Evolutionary conservation across 23 tunicate species (phyloP), one percentile per base, ranked within the genome.

Genomic region (Ascidia mentula): DNA sequence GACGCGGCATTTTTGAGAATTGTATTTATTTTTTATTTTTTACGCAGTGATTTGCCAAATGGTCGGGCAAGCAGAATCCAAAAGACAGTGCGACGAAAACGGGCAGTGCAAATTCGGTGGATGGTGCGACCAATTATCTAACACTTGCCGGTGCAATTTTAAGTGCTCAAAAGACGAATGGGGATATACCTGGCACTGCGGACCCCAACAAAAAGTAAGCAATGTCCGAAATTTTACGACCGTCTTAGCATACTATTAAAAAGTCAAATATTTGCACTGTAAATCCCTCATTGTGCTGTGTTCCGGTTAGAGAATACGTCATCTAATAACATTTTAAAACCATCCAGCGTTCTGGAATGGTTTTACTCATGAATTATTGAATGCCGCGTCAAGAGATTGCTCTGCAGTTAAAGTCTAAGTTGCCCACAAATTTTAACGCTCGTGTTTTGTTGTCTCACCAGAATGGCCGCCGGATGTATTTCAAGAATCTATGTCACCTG

Each of bases 71-170:
- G 65, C 65, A n/a, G n/a, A n/a, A n/a, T n/a, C n/a, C 24, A 53
- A 53, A 53, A 26, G 65, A 53, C 65, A 53, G 24, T 79, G 83
- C 42, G 74, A 79, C 31, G 83, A 60, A 12, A 60, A 79, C 37
- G 83, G 83, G 31, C 34, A 36, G 18, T 79, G 83, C 73, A 79
- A 79, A n/a, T 79, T 60, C 46, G 83, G 83, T 34, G 83, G 83
- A 6, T 34, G 31, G 38, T 79, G 83, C 46, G 83, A 60, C 34
- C 31, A 9, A 34, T 0, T 0, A 35, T n/a, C 61, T 31, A 79
- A 79, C 53, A 60, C 40, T 24, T 79, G 83, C 36, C n/a, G 24
- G 17, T 79, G 83, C 34, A 33, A 39, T 1, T 53, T 79, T 22
- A 61, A 65, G 26, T 79, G 83, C 61, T 24, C 72, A 4, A 0